Evolutionary conservation across 2,888 invertebrate genomes (phyloP).

Genomic region (Halictus quadricinctus): DNA sequence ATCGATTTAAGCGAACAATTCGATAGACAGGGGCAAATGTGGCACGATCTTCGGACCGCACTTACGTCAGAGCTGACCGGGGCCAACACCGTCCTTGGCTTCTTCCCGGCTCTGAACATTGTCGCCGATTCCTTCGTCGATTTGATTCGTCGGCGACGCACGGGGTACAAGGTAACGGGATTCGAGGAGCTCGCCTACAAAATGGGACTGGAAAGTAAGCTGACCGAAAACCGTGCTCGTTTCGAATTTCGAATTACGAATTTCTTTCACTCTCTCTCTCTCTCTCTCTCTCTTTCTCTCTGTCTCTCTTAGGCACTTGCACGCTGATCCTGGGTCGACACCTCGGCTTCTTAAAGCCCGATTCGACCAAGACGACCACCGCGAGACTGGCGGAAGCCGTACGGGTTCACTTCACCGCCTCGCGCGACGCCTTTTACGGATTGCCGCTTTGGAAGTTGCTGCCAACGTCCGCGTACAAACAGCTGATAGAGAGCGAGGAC

Average conservation of each 20-base stretch:
- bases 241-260: neutral
- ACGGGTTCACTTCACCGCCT: constrained; percentile 90
- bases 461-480: constrained; percentile 88
- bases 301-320: constrained; percentile 86
- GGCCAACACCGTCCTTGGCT: constrained; percentile 88
- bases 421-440: constrained; percentile 92
- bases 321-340: constrained; percentile 90
- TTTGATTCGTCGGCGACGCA: constrained; percentile 85
- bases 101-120: constrained; percentile 89
- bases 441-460: constrained; percentile 92
- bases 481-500: constrained; percentile 89
- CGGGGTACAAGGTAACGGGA: constrained; percentile 79
- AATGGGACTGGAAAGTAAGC: constrained; percentile 91
- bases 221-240: neutral
- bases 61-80: constrained; percentile 91
- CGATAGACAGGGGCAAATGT: constrained; percentile 89
- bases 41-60: constrained; percentile 89
- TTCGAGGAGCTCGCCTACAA: constrained; percentile 90
- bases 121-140: constrained; percentile 91
- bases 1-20: neutral
- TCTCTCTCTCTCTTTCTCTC: neutral
- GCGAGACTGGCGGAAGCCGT: constrained; percentile 89
- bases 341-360: constrained; percentile 87
- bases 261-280: neutral
- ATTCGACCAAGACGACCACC: constrained; percentile 84